These are phyloP conservation scores for Drosophila malerkotliana DNA, from an alignment of 1,140 invertebrate genomes.

Conservation along the genomic window DNA sequence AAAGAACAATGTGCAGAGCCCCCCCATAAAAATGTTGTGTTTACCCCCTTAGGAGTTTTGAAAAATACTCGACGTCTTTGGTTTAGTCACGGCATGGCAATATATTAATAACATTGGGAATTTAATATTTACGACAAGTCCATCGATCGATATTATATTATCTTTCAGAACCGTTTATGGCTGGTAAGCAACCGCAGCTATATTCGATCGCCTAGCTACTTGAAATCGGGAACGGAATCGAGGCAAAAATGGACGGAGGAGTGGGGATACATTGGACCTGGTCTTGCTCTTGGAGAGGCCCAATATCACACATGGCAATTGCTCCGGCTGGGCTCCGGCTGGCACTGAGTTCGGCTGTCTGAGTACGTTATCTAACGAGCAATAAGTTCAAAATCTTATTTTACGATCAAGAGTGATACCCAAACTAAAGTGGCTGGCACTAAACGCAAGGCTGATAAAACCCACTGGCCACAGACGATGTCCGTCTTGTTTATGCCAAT, in stretches of 20 bases:
- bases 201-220: slow-evolving; percentile 60
- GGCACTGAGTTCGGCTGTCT: slow-evolving; percentile 15
- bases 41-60: slow-evolving; percentile 11
- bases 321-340: slow-evolving; percentile 1
- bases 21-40: slow-evolving; percentile 9
- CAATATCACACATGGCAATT: slow-evolving; percentile 42
- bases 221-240: slow-evolving; percentile 42
- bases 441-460: slow-evolving; percentile 68
- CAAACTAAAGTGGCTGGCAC: slow-evolving; percentile 63
- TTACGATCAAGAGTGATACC: slow-evolving; percentile 77
- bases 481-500: slow-evolving; percentile 68
- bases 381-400: slow-evolving; percentile 81
- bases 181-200: slow-evolving; percentile 58
- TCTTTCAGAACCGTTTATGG: slow-evolving; percentile 62
- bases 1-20: slow-evolving; percentile 15
- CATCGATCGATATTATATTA: slow-evolving; percentile 78
- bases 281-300: slow-evolving; percentile 33
- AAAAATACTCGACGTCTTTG: slow-evolving; percentile 34
- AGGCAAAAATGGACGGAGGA: not conserved
- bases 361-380: slow-evolving; percentile 68
- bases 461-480: slow-evolving; percentile 33
- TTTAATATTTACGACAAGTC: slow-evolving; percentile 81
- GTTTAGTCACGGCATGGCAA: slow-evolving; percentile 30
- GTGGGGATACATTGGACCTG: slow-evolving; percentile 24
- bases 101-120: slow-evolving; percentile 54